Evolutionary conservation across 2,797 vertebrate species (phyloP).

Genomic region (Pangasius larnaudii): DNA sequence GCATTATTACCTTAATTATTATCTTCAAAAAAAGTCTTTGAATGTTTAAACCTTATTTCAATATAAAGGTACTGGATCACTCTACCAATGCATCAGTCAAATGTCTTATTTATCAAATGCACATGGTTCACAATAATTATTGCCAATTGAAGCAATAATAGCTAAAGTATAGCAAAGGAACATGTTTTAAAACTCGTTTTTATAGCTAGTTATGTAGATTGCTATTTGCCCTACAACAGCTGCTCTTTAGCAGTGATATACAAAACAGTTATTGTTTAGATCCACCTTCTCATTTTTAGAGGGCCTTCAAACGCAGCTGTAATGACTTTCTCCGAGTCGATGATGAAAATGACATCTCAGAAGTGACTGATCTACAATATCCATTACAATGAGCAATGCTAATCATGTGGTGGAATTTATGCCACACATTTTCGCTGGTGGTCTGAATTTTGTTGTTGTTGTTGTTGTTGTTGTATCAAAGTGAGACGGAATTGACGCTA

Average conservation of each 20-base stretch:
- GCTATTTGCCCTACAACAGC: not conserved
- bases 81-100: not conserved
- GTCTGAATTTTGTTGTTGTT: not conserved
- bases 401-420: not conserved
- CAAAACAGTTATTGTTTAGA: not conserved
- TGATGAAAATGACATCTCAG: not conserved
- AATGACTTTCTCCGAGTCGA: not conserved
- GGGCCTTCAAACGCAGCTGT: conserved; percentile 3
- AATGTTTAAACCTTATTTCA: not conserved
- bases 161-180: not conserved
- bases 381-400: not conserved
- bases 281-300: not conserved
- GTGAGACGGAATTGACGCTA: not conserved
- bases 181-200: not conserved
- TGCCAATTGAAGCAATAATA: not conserved
- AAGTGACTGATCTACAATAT: not conserved
- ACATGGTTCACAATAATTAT: not conserved
- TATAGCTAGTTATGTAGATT: not conserved
- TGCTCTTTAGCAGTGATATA: not conserved
- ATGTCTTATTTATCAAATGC: not conserved
- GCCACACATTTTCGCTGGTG: not conserved
- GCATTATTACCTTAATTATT: not conserved
- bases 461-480: not conserved
- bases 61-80: not conserved
- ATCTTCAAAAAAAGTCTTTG: not conserved